These are phyloP conservation scores for Amphiprion percula DNA, from an alignment of 2,113 vertebrate genomes.

Conservation along the genomic window DNA sequence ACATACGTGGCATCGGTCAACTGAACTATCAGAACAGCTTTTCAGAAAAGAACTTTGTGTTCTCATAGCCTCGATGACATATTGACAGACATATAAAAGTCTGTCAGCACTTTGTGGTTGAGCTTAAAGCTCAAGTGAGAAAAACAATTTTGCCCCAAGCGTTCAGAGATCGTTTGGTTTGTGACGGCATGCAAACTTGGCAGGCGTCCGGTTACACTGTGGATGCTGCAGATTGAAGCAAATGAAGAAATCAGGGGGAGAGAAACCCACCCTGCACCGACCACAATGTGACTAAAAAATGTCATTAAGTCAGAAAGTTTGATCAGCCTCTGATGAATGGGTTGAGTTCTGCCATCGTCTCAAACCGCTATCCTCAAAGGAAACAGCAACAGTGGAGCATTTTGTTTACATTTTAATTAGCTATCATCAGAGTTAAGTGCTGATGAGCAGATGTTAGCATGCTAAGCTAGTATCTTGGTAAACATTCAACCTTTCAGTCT, in stretches of 20 bases:
- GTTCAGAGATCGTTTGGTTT: conserved; percentile 29
- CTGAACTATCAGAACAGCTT: conserved; percentile 1
- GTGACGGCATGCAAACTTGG: conserved; percentile 52
- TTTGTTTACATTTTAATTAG: no score
- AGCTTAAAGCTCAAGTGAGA: conserved; percentile 36
- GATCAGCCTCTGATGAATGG: not conserved
- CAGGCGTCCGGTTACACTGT: conserved; percentile 11
- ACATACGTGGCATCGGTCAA: conserved; percentile 10
- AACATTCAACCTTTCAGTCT: no score
- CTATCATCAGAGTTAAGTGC: no score
- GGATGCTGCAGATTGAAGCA: not conserved
- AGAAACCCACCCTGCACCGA: not conserved
- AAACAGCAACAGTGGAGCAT: no score
- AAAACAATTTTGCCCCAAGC: conserved; percentile 31
- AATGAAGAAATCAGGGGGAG: conserved; percentile 34
- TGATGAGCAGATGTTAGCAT: no score
- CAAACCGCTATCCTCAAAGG: no score
- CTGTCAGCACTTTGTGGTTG: conserved; percentile 43
- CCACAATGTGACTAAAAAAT: not conserved
- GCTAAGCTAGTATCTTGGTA: no score
- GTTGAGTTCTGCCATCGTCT: not conserved
- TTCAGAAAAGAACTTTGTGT: conserved; percentile 3
- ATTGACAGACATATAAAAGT: conserved; percentile 22
- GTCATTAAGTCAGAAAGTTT: not conserved
- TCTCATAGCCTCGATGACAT: not conserved